A percentile compares a stretch with the other conserved stretches of the same genome.
These are phyloP conservation scores for Remorina albescens DNA, from an alignment of 2,797 vertebrate genomes.

Conservation along the genomic window DNA sequence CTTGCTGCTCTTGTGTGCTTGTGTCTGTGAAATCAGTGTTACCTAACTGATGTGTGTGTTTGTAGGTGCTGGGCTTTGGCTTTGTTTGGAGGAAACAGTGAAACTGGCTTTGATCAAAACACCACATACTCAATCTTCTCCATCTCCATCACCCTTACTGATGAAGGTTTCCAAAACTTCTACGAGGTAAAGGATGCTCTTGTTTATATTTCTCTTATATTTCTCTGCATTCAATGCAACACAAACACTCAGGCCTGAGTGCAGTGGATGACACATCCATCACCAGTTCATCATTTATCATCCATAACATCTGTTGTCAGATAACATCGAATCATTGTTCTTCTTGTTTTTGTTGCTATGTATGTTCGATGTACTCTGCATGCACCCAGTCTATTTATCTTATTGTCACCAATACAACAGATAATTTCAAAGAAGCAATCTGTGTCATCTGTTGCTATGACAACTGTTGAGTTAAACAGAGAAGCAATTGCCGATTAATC, in stretches of 20 bases:
- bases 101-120: slow-evolving; percentile 97
- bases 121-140: slow-evolving; percentile 96
- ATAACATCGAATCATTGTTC: slow-evolving; percentile 9
- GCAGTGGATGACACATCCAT: not conserved
- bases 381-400: slow-evolving; percentile 24
- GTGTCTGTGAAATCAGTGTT: not conserved
- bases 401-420: slow-evolving; percentile 29
- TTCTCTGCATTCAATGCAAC: not conserved
- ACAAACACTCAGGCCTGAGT: not conserved
- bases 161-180: slow-evolving; percentile 94
- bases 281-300: not conserved
- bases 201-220: not conserved
- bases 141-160: slow-evolving; percentile 95
- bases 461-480: slow-evolving; percentile 40
- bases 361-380: not conserved
- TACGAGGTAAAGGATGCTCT: slow-evolving; percentile 85
- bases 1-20: slow-evolving; percentile 18
- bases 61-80: slow-evolving; percentile 94
- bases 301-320: slow-evolving; percentile 13
- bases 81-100: slow-evolving; percentile 95
- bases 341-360: slow-evolving; percentile 4
- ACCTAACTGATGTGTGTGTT: slow-evolving; percentile 37
- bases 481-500: slow-evolving; percentile 37
- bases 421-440: slow-evolving; percentile 40
- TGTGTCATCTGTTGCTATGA: slow-evolving; percentile 60